Conservation (phyloP, 2,113 vertebrate species). For the Dasypus novemcinctus region DNA sequence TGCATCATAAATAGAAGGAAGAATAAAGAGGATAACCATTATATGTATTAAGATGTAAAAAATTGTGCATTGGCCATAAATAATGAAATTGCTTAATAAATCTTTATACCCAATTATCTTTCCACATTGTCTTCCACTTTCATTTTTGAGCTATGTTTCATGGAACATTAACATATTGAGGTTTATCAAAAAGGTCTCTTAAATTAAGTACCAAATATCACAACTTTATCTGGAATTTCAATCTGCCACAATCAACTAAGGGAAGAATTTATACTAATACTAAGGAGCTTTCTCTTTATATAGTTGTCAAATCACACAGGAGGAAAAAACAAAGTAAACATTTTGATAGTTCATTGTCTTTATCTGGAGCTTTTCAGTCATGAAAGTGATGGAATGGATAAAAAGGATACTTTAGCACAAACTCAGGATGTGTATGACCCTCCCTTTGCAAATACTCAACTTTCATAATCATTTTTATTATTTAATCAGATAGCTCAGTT, state of each 20-base stretch:
- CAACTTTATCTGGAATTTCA: not conserved
- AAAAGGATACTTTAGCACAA: not conserved
- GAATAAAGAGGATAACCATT: not conserved
- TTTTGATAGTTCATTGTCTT: not conserved
- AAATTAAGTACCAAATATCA: not conserved
- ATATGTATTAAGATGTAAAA: slow-evolving; percentile 30
- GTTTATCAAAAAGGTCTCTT: slow-evolving; percentile 37
- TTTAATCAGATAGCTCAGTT: not conserved
- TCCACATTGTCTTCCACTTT: slow-evolving; percentile 4
- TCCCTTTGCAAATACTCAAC: not conserved
- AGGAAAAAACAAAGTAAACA: not conserved
- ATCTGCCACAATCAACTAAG: not conserved
- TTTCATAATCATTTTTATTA: not conserved
- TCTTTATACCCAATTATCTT: slow-evolving; percentile 54
- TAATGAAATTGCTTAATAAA: slow-evolving; percentile 62
- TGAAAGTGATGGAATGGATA: not conserved
- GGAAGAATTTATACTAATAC: not conserved
- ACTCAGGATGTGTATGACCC: not conserved
- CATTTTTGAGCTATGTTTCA: slow-evolving; percentile 42
- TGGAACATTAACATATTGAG: not conserved
- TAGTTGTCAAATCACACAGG: not conserved
- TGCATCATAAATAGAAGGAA: slow-evolving; percentile 19
- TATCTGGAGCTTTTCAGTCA: not conserved
- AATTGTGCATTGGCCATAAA: slow-evolving; percentile 47
- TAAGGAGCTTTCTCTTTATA: not conserved